These are phyloP conservation scores for Gymnoscopelus microlampas DNA, from an alignment of 2,797 vertebrate species.

Conservation along the genomic window DNA sequence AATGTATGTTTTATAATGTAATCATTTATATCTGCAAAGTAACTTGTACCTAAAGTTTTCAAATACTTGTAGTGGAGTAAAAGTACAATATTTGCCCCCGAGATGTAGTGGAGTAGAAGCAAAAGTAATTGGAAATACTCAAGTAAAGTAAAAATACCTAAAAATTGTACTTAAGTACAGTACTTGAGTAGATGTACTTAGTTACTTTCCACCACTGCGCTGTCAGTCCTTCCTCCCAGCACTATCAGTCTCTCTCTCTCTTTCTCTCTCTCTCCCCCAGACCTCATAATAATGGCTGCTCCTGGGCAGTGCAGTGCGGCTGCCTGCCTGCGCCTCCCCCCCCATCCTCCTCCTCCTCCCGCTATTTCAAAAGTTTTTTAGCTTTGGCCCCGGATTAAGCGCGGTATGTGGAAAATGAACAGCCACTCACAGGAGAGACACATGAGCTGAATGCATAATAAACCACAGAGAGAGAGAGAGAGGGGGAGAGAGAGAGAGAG, in stretches of 20 bases:
- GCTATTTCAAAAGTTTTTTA: constrained; percentile 65
- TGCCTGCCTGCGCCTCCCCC: constrained; percentile 13
- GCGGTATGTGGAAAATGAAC: constrained; percentile 80
- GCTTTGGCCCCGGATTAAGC: constrained; percentile 78
- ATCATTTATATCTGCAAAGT: too few relatives aligned
- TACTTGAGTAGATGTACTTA: too few relatives aligned
- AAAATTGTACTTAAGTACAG: too few relatives aligned
- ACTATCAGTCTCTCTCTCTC: constrained; percentile 63
- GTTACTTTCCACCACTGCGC: background rate
- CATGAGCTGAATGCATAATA: constrained; percentile 79
- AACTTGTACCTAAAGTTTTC: too few relatives aligned
- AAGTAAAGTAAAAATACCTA: too few relatives aligned
- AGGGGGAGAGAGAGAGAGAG: constrained; percentile 13
- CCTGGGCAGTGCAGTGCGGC: constrained; percentile 64
- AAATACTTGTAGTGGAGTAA: too few relatives aligned
- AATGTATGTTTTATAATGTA: too few relatives aligned
- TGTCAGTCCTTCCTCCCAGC: constrained; percentile 68
- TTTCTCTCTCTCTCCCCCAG: constrained; percentile 43
- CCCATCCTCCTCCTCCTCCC: constrained; percentile 30
- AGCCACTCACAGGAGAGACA: constrained; percentile 76
- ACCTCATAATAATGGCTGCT: constrained; percentile 78
- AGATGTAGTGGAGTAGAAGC: too few relatives aligned
- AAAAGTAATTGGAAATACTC: too few relatives aligned
- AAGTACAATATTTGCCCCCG: too few relatives aligned
- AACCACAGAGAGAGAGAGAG: constrained; percentile 54